Base-by-base conservation (phyloP, 1,140 invertebrate genomes). In the Augochlora pura region DNA sequence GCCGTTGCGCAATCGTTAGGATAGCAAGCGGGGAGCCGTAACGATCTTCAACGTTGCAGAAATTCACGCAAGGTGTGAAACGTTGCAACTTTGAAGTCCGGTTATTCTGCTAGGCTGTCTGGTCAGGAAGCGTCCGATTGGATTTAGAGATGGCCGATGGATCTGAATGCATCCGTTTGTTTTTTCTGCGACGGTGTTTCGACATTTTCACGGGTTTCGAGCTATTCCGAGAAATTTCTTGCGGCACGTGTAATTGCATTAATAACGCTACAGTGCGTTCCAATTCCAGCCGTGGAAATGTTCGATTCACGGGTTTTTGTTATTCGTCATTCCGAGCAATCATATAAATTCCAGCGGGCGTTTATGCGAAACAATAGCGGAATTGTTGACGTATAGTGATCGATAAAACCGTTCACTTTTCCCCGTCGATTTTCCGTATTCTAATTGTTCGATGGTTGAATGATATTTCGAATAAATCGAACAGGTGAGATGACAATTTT, bases 241-340 rank as follows among this genome's bases (percentile, higher is more conserved):
- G 32, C 63, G 21, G 5, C 14, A 52, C 25, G 52, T 25, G 68
- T 18, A 70, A 59, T 59, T 59, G 32, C 32, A 23, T 70, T 39
- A 59, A 9, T 25, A 5, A 32, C 68, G 32, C n/a, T 52, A 25
- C 14, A 59, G 39, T 57, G 59, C 52, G 38, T 25, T 10, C 12
- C 0, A 7, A 12, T 39, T 10, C 6, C 0, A 7, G 12, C 25
- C n/a, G 9, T 42, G n/a, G 54, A 71, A 25, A 71, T 25, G 42
- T 71, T 71, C 57, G n/a, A 42, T 71, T 60, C 38, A 12, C 69
- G n/a, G 2, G 16, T n/a, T 14, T 60, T 23, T 39, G 69, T 59
- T 59, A 32, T 10, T n/a, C 21, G n/a, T 0, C 21, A 39, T 42
- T 46, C 23, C 64, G 64, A n/a, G n/a, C 14, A n/a, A 70, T n/a